phyloP scores from a whole-genome alignment of 2,888 invertebrate species.

The Loripinus fragilis region DNA sequence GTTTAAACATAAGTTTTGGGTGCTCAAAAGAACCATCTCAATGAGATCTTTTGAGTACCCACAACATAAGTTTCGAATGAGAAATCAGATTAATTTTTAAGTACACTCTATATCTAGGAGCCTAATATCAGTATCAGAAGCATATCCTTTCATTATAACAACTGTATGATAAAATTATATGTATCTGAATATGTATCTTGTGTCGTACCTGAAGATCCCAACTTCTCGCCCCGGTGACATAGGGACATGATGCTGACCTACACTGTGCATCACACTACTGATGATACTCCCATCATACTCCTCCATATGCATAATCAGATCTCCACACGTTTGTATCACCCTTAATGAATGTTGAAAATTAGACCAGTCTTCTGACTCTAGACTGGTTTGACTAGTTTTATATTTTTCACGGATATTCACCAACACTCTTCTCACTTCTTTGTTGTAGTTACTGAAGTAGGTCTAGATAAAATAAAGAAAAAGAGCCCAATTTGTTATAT shows the following conservation, averaged over 20 bases:
- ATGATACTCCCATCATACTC: conserved; percentile 88
- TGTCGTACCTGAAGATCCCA: conserved; percentile 46
- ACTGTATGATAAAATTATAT: too few relatives aligned
- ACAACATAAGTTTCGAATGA: too few relatives aligned
- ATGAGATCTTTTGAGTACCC: too few relatives aligned
- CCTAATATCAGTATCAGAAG: too few relatives aligned
- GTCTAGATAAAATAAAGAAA: conserved; percentile 82
- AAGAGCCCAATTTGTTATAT: too few relatives aligned
- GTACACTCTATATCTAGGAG: too few relatives aligned
- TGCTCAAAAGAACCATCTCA: too few relatives aligned
- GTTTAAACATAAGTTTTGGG: too few relatives aligned
- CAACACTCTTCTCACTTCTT: conserved; percentile 88
- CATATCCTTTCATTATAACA: too few relatives aligned
- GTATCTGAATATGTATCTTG: too few relatives aligned
- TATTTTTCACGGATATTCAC: conserved; percentile 86
- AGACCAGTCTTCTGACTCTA: conserved; percentile 81
- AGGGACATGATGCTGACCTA: conserved; percentile 76
- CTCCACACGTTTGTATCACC: conserved; percentile 84
- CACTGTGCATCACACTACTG: conserved; percentile 85
- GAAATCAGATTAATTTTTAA: too few relatives aligned
- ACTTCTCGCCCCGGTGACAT: conserved; percentile 68
- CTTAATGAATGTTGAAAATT: conserved; percentile 83
- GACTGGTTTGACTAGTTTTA: conserved; percentile 59
- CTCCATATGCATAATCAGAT: conserved; percentile 88
- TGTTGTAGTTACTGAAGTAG: conserved; percentile 88